Evolutionary conservation across 2,113 vertebrate species (phyloP).

Genomic region (Diadophis punctatus): DNA sequence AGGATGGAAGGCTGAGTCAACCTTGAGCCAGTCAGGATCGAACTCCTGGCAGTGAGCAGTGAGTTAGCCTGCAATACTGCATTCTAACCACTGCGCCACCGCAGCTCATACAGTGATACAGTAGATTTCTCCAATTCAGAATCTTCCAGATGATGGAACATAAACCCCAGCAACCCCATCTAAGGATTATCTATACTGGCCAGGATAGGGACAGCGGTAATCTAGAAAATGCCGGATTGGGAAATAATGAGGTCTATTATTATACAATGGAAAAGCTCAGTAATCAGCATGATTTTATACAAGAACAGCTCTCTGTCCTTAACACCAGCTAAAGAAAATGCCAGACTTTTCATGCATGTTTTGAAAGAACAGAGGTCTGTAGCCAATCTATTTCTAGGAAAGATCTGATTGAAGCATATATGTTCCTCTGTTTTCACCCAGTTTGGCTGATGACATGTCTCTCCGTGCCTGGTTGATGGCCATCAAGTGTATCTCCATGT

Average conservation of each 20-base stretch:
- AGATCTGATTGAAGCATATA: neutral
- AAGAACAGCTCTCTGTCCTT: neutral
- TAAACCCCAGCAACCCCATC: neutral
- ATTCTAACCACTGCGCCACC: too few relatives aligned
- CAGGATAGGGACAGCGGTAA: neutral
- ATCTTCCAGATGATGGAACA: neutral
- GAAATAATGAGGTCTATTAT: neutral
- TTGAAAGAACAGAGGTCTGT: neutral
- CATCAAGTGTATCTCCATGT: neutral
- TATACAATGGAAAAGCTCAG: neutral
- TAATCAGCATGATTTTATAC: neutral
- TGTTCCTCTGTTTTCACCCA: neutral
- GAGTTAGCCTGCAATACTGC: too few relatives aligned
- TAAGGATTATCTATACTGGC: neutral
- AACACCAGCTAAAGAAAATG: neutral
- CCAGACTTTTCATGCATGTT: neutral
- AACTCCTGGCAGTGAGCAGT: too few relatives aligned
- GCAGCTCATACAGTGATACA: neutral
- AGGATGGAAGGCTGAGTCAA: too few relatives aligned
- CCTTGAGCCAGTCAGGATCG: too few relatives aligned
- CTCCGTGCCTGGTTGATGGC: neutral
- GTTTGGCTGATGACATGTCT: neutral
- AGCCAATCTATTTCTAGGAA: neutral
- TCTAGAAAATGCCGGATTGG: neutral
- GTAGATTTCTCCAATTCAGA: neutral